Conservation (phyloP, 2,113 vertebrate species). For the Gavia stellata region DNA sequence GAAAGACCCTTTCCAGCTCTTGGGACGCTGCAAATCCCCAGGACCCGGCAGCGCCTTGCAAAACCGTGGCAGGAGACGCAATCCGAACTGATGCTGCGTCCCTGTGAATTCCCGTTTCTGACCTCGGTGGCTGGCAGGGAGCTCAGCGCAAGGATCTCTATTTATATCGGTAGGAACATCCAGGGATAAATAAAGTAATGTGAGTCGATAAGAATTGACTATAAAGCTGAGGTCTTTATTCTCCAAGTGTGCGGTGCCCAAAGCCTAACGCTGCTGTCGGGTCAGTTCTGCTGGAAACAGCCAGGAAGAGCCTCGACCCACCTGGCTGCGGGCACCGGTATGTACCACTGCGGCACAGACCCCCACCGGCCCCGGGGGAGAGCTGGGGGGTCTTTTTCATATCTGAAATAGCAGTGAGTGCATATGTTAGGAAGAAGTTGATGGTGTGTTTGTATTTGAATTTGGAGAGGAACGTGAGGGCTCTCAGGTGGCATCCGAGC, state of each 20-base stretch:
- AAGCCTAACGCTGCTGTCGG: background rate
- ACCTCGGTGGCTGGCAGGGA: background rate
- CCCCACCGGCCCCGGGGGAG: fast-evolving
- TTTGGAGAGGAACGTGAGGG: fast-evolving
- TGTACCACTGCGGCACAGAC: background rate
- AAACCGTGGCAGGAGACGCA: background rate
- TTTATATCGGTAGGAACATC: conserved; percentile 42
- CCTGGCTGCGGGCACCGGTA: background rate
- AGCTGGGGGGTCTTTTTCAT: background rate
- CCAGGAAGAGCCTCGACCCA: background rate
- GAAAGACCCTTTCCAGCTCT: background rate
- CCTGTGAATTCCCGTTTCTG: background rate
- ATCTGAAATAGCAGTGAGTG: fast-evolving
- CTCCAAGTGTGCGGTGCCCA: background rate
- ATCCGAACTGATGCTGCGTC: background rate
- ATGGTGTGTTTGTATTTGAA: fast-evolving
- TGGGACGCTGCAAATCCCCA: background rate
- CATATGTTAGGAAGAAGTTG: fast-evolving
- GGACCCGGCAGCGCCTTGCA: background rate
- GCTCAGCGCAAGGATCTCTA: background rate
- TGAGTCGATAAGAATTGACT: conserved; percentile 29
- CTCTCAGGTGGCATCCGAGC: background rate
- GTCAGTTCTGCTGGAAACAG: background rate
- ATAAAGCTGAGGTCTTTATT: background rate
- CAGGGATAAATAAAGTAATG: conserved; percentile 43